phyloP scores from a whole-genome alignment of 2,888 invertebrate genomes.

The Endotricha flammealis region DNA sequence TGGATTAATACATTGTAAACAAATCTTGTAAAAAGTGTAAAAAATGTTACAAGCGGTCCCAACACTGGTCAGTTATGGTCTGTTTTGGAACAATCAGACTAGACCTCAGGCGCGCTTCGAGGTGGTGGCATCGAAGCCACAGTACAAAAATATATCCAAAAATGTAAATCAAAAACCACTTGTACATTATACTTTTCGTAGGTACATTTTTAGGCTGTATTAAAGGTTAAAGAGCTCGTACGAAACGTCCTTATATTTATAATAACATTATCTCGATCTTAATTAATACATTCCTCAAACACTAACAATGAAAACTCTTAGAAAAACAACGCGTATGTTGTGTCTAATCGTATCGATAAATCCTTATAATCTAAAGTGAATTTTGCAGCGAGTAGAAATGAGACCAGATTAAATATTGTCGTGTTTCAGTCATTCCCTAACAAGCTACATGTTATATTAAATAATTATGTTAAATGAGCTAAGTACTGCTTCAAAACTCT shows the following conservation, averaged over 20 bases:
- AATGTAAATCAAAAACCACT: constrained; percentile 1
- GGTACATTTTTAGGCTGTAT: not conserved
- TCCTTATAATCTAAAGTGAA: constrained; percentile 33
- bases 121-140: not conserved
- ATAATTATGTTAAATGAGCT: constrained; percentile 36
- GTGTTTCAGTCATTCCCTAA: constrained; percentile 62
- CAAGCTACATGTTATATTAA: constrained; percentile 41
- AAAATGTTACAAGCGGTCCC: constrained; percentile 25
- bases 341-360: constrained; percentile 29
- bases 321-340: constrained; percentile 32
- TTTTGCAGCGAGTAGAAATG: constrained; percentile 49
- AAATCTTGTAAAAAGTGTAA: constrained; percentile 19
- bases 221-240: constrained; percentile 1
- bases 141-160: not conserved
- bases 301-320: constrained; percentile 47
- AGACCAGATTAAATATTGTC: constrained; percentile 71
- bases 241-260: constrained; percentile 11
- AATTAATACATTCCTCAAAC: constrained; percentile 41
- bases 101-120: not conserved
- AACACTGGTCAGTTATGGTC: constrained; percentile 21
- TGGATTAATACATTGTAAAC: constrained; percentile 30
- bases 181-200: not conserved
- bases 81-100: constrained; percentile 23
- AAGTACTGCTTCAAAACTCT: constrained; percentile 44
- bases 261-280: constrained; percentile 10